Conservation (phyloP, 1,140 invertebrate species). For the Stenopsyche tienmushanensis region DNA sequence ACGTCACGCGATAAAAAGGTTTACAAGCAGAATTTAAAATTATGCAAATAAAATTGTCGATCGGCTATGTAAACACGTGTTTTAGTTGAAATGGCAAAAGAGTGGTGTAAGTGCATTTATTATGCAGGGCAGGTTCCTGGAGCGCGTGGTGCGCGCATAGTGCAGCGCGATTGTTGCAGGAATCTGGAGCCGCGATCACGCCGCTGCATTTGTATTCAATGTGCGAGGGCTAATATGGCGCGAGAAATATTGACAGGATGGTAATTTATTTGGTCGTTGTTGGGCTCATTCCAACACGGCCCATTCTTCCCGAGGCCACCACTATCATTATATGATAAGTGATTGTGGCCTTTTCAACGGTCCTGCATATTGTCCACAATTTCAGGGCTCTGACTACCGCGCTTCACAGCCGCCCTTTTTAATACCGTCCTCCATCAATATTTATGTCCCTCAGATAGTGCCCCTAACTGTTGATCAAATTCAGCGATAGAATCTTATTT, state of each 20-base stretch:
- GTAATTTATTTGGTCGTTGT: constrained; percentile 30
- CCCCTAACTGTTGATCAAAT: too few relatives aligned
- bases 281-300: background rate
- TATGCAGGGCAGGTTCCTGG: background rate
- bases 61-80: too few relatives aligned
- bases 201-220: constrained; percentile 39
- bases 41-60: too few relatives aligned
- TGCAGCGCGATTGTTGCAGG: constrained; percentile 9
- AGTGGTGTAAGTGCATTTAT: background rate
- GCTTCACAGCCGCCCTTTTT: too few relatives aligned
- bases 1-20: too few relatives aligned
- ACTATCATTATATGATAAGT: constrained; percentile 29
- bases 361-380: too few relatives aligned
- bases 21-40: too few relatives aligned
- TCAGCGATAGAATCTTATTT: too few relatives aligned
- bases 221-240: constrained; percentile 40
- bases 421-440: too few relatives aligned
- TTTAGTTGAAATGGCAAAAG: too few relatives aligned
- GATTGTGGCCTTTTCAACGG: constrained; percentile 14
- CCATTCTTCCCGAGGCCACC: constrained; percentile 10
- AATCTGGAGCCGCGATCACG: constrained; percentile 24
- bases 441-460: too few relatives aligned
- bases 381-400: too few relatives aligned
- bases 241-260: constrained; percentile 39
- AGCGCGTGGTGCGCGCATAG: constrained; percentile 7